Evolutionary conservation across 2,888 invertebrate species (phyloP), one percentile per base, ranked within the genome.

Genomic region (Diarsia dahlii): DNA sequence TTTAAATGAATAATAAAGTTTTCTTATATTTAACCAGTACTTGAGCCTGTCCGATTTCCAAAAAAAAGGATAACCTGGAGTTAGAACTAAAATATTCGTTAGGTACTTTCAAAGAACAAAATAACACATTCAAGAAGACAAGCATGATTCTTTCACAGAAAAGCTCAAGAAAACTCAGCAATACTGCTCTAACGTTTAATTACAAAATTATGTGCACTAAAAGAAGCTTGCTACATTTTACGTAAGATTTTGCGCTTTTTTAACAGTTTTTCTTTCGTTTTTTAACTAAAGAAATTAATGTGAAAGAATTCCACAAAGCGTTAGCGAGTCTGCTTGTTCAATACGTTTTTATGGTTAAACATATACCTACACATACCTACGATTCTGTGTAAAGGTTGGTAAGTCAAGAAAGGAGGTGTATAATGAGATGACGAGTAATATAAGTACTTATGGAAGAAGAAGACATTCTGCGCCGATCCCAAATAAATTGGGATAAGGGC

Each of bases 151-250:
- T 76, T 58, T 28, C 4, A n/a, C 1, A 39, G 8, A 50, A 18
- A n/a, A 48, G n/a, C 12, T 58, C 28, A 45, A 45, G 28, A 39
- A 8, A 9, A n/a, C 45, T 28, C 28, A 34, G 18, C 18, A 63
- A 64, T 18, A 20, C 52, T 52, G 23, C 20, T 50, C n/a, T 28
- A 5, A 45, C 18, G 15, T 69, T 39, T 39, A 78, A 56, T 69
- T 28, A 28, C 28, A 69, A 79, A 75, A 56, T 28, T 54, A 78
- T 69, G 12, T 69, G 34, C 54, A 9, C 18, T 39, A 2, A 54
- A 52, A 52, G 15, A 65, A 66, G n/a, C 15, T 18, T 69, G 2
- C 46, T 79, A 28, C 12, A 10, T n/a, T n/a, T 50, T 10, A 77
- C 48, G 39, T 50, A 15, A 20, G 15, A 20, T 58, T 58, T 50